Base-by-base conservation (phyloP, 1,140 invertebrate species). In the Drosophila varians region DNA sequence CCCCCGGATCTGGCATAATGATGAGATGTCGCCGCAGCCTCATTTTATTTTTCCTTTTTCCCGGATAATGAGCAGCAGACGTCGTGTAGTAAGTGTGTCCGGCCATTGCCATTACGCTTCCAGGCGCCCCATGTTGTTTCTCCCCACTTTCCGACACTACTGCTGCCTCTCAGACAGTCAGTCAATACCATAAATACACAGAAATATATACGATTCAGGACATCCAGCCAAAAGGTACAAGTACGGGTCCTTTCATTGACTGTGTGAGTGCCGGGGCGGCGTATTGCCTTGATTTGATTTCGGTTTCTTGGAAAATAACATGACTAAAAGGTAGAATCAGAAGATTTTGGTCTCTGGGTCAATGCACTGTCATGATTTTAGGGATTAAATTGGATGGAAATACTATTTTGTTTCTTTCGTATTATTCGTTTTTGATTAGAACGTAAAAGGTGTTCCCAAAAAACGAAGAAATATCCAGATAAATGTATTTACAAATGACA, bases 81-180 rank as follows among this genome's bases (percentile, higher is more conserved):
- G 26, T 43, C 62, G 55, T 43, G 8, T 16, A 2, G 36, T 16
- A 36, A 47, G 60, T 61, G 65, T 47, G 60, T 43, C 38, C 60
- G 58, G 58, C 45, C 45, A 64, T 64, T 66, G 34, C 11, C 34
- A 36, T 36, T 42, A 36, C 66, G 40, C 34, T 16, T 36, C 34
- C 36, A 38, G 36, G 40, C 38, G 49, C 38, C 43, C 36, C 46
- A 45, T 64, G 56, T 34, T 25, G 40, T 51, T 23, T 9, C 8
- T 45, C 31, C 36, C 34, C 34, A 7, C n/a, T n/a, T n/a, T n/a
- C n/a, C n/a, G n/a, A n/a, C n/a, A 49, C 31, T 48, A 66, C n/a
- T n/a, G 16, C 6, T 16, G 38, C 60, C 34, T 57, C 74, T 72
- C 82, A 86, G 80, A 87, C 80, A 80, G 62, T 76, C 58, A 74